A percentile compares a stretch with the other conserved stretches of the same genome.
Conservation (phyloP, 1,140 invertebrate species). For the Homarus americanus region DNA sequence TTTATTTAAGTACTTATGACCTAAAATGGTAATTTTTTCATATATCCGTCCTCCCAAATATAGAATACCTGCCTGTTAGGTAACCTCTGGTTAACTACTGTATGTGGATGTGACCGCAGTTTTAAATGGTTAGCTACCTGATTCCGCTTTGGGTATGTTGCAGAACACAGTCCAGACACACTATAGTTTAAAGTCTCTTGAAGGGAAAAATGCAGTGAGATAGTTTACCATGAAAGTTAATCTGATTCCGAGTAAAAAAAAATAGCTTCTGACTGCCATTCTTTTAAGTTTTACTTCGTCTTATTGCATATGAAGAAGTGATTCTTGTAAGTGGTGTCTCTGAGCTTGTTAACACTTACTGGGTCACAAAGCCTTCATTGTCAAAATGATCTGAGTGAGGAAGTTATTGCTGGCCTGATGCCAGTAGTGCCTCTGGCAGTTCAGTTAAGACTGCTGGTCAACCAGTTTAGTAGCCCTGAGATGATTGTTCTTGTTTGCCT, state of each 20-base stretch:
- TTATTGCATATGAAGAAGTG: neutral
- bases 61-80: conserved; percentile 1
- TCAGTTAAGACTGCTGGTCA: conserved; percentile 1
- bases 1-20: neutral
- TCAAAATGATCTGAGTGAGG: neutral
- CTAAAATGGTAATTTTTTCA: neutral
- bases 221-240: neutral
- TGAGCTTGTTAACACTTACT: neutral
- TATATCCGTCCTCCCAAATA: conserved; percentile 31
- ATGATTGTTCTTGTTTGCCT: conserved; percentile 3
- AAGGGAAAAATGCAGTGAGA: neutral
- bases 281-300: neutral
- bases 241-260: neutral
- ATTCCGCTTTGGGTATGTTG: neutral
- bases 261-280: no score
- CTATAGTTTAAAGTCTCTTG: neutral
- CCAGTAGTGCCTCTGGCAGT: neutral
- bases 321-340: neutral
- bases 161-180: neutral
- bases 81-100: neutral
- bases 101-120: neutral
- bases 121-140: neutral
- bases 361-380: neutral
- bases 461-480: neutral
- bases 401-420: neutral